These are phyloP conservation scores for Oscheius sp. DNA, from an alignment of 2,888 invertebrate species.

Conservation along the genomic window DNA sequence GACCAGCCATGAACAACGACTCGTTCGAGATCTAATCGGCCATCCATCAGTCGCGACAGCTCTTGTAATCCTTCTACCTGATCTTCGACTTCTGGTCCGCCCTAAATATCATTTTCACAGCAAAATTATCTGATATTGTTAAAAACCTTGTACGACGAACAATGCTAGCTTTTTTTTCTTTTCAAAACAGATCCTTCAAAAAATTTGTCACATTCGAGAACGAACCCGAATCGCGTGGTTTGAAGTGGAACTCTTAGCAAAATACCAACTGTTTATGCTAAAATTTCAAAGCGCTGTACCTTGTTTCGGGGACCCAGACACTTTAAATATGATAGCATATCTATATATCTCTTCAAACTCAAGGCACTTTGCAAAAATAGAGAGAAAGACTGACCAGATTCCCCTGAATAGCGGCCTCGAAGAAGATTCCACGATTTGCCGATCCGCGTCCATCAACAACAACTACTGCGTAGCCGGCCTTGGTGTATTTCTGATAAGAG, in stretches of 20 bases:
- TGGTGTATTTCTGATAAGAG: conserved; percentile 90
- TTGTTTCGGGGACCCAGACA: too few relatives aligned
- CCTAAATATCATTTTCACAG: conserved; percentile 75
- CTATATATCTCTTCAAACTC: too few relatives aligned
- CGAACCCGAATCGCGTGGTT: too few relatives aligned
- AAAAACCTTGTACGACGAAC: too few relatives aligned
- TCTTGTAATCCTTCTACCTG: conserved; percentile 93
- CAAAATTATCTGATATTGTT: too few relatives aligned
- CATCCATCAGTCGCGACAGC: conserved; percentile 76
- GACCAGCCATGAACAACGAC: conserved; percentile 99
- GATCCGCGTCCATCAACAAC: conserved; percentile 95
- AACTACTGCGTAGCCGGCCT: conserved; percentile 94
- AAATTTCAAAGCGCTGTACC: too few relatives aligned
- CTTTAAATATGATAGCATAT: too few relatives aligned
- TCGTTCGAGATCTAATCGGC: conserved; percentile 82
- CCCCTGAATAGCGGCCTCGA: conserved; percentile 89
- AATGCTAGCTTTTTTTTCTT: too few relatives aligned
- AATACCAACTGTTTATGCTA: too few relatives aligned
- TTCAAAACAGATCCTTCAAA: not conserved
- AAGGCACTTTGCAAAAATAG: too few relatives aligned
- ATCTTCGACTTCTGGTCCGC: conserved; percentile 91
- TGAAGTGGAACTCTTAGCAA: too few relatives aligned
- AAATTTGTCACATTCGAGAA: too few relatives aligned
- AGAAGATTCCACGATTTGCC: conserved; percentile 88
- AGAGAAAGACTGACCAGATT: conserved; percentile 74